A percentile compares a stretch with the other conserved stretches of the same genome.
Evolutionary conservation across 2,113 vertebrate genomes (phyloP).

Genomic region (Microcebus murinus): DNA sequence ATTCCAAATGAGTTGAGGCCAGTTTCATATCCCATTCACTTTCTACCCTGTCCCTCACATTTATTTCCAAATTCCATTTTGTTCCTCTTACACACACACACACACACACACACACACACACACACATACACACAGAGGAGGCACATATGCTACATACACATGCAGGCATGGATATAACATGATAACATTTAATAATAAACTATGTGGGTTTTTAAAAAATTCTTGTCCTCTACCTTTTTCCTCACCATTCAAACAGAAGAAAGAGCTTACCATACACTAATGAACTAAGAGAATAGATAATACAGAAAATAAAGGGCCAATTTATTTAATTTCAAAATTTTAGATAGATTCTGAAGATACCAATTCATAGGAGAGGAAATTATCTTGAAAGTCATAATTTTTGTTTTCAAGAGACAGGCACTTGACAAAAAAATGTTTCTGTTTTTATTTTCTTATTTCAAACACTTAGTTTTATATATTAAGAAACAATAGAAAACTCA

Average conservation of each 20-base stretch:
- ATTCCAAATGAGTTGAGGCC: background rate
- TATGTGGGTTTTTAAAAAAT: background rate
- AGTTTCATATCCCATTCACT: background rate
- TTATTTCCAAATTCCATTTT: background rate
- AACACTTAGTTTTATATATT: background rate
- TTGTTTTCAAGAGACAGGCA: conserved; percentile 31
- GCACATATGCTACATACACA: background rate
- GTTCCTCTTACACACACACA: background rate
- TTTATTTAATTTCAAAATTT: conserved; percentile 10
- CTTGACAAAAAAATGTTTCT: background rate
- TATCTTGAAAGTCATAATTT: conserved; percentile 30
- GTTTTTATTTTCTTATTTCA: conserved; percentile 52
- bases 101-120: background rate
- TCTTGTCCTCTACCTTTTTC: background rate
- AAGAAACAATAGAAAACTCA: conserved; percentile 41
- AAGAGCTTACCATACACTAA: background rate
- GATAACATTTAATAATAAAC: background rate
- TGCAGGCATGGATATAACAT: background rate
- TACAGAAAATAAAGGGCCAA: background rate
- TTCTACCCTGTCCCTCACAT: background rate
- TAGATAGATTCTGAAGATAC: background rate
- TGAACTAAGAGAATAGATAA: background rate
- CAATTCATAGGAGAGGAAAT: background rate
- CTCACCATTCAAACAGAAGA: background rate
- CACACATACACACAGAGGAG: too few relatives aligned